These are phyloP conservation scores for Agrotis clavis DNA, from an alignment of 2,888 invertebrate species.

Conservation along the genomic window DNA sequence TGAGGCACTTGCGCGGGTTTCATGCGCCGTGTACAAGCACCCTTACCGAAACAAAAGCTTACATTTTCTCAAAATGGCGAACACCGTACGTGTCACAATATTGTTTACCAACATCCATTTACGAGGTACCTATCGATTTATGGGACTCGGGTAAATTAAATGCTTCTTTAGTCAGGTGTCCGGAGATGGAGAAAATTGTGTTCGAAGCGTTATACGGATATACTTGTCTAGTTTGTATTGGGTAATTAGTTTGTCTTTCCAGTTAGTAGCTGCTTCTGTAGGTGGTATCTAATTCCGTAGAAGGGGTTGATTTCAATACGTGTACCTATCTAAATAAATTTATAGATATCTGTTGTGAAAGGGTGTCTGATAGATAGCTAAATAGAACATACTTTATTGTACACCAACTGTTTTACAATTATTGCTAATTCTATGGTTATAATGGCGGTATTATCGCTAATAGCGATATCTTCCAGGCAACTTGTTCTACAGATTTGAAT, in stretches of 20 bases:
- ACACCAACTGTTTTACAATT: too few species aligned
- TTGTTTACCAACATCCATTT: conserved; percentile 60
- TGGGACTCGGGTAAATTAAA: conserved; percentile 66
- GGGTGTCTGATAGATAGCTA: too few species aligned
- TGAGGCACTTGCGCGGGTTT: too few species aligned
- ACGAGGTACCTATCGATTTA: conserved; percentile 72
- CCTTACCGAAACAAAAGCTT: too few species aligned
- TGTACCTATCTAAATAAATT: neutral
- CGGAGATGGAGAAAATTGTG: conserved; percentile 36
- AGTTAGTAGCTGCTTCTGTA: conserved; percentile 27
- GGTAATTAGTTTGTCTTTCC: conserved; percentile 48
- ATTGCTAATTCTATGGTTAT: too few species aligned
- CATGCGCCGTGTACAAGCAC: too few species aligned
- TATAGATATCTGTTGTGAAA: too few species aligned
- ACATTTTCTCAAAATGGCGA: neutral
- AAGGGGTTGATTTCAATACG: conserved; percentile 7
- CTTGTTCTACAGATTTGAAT: too few species aligned
- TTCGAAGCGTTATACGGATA: conserved; percentile 28
- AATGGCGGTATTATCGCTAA: too few species aligned
- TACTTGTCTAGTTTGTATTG: conserved; percentile 27
- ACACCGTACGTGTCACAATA: neutral
- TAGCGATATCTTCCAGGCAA: too few species aligned
- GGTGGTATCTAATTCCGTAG: neutral
- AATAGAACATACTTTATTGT: too few species aligned
- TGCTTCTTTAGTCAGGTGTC: conserved; percentile 34